These are phyloP conservation scores for Disparrhopalites patrizii DNA, from an alignment of 2,888 invertebrate species.

Conservation along the genomic window DNA sequence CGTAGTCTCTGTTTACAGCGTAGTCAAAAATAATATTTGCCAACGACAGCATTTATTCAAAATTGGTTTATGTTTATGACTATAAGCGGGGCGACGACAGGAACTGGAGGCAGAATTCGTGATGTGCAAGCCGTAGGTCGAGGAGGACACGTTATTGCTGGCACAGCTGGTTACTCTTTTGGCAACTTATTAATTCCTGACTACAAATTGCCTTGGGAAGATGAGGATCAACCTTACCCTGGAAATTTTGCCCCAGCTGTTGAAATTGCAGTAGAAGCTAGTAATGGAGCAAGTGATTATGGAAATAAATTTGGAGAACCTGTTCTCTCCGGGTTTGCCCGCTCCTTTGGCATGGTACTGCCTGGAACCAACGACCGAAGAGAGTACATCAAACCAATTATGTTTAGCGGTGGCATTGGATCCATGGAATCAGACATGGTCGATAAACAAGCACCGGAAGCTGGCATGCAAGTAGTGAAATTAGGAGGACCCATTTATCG, in stretches of 20 bases:
- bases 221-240: slow-evolving; percentile 69
- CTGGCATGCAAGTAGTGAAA: slow-evolving; percentile 87
- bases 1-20: too few relatives aligned
- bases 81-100: slow-evolving; percentile 96
- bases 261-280: slow-evolving; percentile 88
- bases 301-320: slow-evolving; percentile 99
- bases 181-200: slow-evolving; percentile 87
- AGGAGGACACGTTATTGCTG: slow-evolving; percentile 90
- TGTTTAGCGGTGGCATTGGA: slow-evolving; percentile 97
- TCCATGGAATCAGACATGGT: slow-evolving; percentile 79
- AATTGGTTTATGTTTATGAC: too few relatives aligned
- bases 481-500: slow-evolving; percentile 96
- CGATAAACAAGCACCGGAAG: slow-evolving; percentile 67
- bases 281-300: slow-evolving; percentile 97
- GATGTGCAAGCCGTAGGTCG: slow-evolving; percentile 94
- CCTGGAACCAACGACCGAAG: slow-evolving; percentile 61
- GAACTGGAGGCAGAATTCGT: slow-evolving; percentile 90
- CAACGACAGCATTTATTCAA: too few relatives aligned
- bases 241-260: slow-evolving; percentile 83
- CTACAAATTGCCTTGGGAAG: slow-evolving; percentile 85
- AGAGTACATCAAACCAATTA: slow-evolving; percentile 97
- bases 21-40: too few relatives aligned
- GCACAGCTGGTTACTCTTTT: slow-evolving; percentile 94
- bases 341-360: slow-evolving; percentile 79
- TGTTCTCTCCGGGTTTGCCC: slow-evolving; percentile 81